Conservation (phyloP, 2,797 vertebrate genomes). For the Pangasius djambal region DNA sequence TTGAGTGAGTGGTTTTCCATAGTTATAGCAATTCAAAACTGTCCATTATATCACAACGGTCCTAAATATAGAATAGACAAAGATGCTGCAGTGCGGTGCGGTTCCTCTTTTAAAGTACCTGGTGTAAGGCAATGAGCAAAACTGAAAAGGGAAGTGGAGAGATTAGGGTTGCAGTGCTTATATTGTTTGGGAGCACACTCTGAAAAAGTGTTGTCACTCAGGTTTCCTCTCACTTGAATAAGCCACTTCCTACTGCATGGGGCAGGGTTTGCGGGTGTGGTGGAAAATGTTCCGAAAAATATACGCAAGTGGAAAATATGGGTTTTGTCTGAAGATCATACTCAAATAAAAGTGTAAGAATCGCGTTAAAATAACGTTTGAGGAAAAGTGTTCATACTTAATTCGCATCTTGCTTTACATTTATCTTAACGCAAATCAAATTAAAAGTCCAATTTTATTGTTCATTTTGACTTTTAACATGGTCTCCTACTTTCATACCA, state of each 20-base stretch:
- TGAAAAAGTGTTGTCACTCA: neutral
- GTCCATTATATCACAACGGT: slow-evolving; percentile 36
- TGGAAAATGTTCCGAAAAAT: neutral
- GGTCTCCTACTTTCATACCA: neutral
- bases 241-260: neutral
- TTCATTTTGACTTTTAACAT: neutral
- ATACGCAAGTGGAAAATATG: neutral
- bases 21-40: slow-evolving; percentile 44
- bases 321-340: neutral
- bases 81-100: slow-evolving; percentile 15
- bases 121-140: slow-evolving; percentile 34
- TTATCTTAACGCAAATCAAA: neutral
- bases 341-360: neutral
- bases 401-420: too few species aligned
- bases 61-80: slow-evolving; percentile 35
- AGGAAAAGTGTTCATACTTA: neutral
- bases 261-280: neutral
- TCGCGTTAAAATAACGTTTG: neutral
- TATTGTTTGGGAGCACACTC: neutral
- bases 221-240: slow-evolving; percentile 3
- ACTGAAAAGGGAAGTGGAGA: slow-evolving; percentile 19
- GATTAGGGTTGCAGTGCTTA: neutral
- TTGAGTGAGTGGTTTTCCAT: slow-evolving; percentile 27
- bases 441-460: too few species aligned
- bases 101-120: slow-evolving; percentile 39